Evolutionary conservation across 2,797 vertebrate species (phyloP).

Genomic region (Sardinella longiceps): DNA sequence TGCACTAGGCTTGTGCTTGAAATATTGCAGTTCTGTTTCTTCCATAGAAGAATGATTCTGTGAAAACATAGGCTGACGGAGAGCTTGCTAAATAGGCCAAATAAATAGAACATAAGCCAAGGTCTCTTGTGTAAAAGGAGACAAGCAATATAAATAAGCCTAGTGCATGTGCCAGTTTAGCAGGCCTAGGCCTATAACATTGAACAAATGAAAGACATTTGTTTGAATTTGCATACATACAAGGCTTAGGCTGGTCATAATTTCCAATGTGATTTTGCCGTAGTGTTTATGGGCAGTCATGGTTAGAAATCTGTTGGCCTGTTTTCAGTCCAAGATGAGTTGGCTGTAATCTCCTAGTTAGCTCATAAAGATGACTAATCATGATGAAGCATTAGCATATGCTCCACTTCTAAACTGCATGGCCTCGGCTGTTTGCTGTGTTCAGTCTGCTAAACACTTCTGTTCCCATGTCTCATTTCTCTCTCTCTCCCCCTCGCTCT

Average conservation of each 20-base stretch:
- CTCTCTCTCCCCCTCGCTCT: neutral
- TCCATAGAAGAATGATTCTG: neutral
- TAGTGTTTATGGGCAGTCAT: neutral
- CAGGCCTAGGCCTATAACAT: neutral
- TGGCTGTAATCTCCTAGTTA: neutral
- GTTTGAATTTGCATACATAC: neutral
- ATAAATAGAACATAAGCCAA: slow-evolving; percentile 1
- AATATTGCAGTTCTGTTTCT: neutral
- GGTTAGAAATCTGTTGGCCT: neutral
- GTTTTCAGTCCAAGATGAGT: neutral
- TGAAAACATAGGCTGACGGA: neutral
- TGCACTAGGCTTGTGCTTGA: neutral
- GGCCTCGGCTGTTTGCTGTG: too few relatives aligned
- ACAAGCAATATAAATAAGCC: neutral
- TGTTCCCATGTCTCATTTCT: slow-evolving; percentile 20
- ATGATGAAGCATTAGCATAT: neutral
- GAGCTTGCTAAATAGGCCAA: neutral
- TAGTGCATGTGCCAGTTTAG: neutral
- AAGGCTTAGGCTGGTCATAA: neutral
- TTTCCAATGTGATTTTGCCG: neutral
- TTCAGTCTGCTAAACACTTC: neutral
- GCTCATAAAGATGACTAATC: neutral
- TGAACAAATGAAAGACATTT: neutral
- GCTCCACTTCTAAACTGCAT: neutral
- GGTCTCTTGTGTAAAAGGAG: neutral